Evolutionary conservation across 2,888 invertebrate genomes (phyloP).

Genomic region (Galeopsomyia nigrocyanea): DNA sequence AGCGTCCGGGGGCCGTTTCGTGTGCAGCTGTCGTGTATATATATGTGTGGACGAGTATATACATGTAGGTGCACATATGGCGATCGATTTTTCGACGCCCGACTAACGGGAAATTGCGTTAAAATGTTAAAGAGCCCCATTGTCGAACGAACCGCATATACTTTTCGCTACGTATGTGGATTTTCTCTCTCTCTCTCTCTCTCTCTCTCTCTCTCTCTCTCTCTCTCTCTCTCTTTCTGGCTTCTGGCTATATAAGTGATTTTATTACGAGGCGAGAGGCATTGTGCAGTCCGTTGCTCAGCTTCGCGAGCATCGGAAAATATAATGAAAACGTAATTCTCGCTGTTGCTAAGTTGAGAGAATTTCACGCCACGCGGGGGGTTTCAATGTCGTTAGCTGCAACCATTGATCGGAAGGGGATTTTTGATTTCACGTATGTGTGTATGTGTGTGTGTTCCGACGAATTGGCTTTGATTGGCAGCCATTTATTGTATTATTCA

Average conservation of each 20-base stretch:
- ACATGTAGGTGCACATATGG: constrained; percentile 33
- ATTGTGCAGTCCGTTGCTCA: constrained; percentile 11
- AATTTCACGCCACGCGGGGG: neutral
- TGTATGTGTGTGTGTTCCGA: too few relatives aligned
- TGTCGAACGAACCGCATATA: constrained; percentile 2
- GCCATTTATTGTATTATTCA: too few relatives aligned
- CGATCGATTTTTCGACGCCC: constrained; percentile 41
- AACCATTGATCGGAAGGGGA: constrained; percentile 2
- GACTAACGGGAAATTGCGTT: constrained; percentile 42
- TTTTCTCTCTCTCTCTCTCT: neutral
- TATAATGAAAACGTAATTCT: constrained; percentile 34
- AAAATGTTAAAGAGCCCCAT: constrained; percentile 42
- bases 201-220: constrained; percentile 4
- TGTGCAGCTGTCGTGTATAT: constrained; percentile 40
- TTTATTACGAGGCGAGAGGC: constrained; percentile 21
- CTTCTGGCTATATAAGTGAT: constrained; percentile 27
- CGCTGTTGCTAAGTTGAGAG: constrained; percentile 19
- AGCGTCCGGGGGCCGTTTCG: neutral
- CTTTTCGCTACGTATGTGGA: neutral
- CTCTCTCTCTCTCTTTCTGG: neutral
- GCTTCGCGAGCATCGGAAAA: constrained; percentile 1
- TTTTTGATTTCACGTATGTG: neutral
- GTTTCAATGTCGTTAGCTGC: constrained; percentile 29
- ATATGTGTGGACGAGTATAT: neutral
- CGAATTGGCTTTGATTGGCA: too few relatives aligned